phyloP scores from a whole-genome alignment of 64 coral and sea anemone species.

The Cladopsammia gracilis region DNA sequence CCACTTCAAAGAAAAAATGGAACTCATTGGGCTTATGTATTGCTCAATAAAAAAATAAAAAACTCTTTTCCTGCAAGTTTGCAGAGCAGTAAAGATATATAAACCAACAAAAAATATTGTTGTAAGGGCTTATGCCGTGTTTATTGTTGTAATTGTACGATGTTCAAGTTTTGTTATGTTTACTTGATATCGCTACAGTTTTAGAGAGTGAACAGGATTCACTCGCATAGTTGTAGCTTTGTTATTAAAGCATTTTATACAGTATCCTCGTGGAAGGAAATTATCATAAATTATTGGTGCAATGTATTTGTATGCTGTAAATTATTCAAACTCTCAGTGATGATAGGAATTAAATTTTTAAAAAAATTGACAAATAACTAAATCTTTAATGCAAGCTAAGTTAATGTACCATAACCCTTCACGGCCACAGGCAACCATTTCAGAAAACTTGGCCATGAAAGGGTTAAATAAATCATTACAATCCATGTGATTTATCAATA shows the following conservation, averaged over 20 bases:
- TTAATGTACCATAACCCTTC: no score
- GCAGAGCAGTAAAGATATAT: background rate
- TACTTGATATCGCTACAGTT: background rate
- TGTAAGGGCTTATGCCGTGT: background rate
- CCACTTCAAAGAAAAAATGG: background rate
- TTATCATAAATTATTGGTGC: slow-evolving; percentile 15
- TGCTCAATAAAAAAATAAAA: background rate
- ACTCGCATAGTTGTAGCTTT: slow-evolving; percentile 19
- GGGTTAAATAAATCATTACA: no score
- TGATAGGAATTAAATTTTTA: no score
- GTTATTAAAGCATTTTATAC: slow-evolving; percentile 22
- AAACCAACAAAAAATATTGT: background rate
- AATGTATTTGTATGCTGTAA: background rate
- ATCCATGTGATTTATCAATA: no score
- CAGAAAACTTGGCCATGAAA: no score
- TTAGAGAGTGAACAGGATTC: background rate
- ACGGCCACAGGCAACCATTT: no score
- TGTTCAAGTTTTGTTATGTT: background rate
- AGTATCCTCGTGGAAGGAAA: slow-evolving; percentile 25
- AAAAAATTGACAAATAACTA: no score
- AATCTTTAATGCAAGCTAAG: no score
- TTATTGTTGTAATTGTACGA: background rate
- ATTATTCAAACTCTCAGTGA: no score
- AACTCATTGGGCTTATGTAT: background rate
- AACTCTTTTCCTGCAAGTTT: background rate